These are phyloP conservation scores for Rhinopomastus cyanomelas DNA, from an alignment of 2,113 vertebrate species.

Conservation along the genomic window DNA sequence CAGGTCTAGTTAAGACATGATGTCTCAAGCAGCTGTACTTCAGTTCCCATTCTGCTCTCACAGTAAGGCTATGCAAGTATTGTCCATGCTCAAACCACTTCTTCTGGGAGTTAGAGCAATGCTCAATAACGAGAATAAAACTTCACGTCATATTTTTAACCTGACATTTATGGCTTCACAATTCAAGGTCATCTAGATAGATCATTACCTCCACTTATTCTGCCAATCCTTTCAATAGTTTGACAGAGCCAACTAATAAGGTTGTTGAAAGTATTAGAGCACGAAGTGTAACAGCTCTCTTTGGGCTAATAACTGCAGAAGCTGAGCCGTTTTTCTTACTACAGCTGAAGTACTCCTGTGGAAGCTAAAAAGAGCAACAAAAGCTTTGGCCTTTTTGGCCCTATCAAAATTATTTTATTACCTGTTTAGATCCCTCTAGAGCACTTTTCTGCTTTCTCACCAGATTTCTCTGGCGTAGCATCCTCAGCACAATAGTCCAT, in stretches of 20 bases:
- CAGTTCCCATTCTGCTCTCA: neutral
- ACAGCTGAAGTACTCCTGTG: neutral
- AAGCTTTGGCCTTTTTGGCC: neutral
- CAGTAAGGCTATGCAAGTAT: neutral
- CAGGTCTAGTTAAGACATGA: neutral
- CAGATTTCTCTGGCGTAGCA: neutral
- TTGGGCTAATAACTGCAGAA: neutral
- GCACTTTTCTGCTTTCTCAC: neutral
- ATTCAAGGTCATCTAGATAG: slow-evolving; percentile 1
- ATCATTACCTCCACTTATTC: neutral
- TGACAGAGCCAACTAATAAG: neutral
- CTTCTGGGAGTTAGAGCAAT: neutral
- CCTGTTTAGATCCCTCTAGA: neutral
- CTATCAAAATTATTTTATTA: neutral
- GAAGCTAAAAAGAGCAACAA: neutral
- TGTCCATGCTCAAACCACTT: neutral
- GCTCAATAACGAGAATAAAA: neutral
- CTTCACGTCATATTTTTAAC: neutral
- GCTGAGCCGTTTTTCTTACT: neutral
- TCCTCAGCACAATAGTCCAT: neutral
- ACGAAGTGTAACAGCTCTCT: neutral
- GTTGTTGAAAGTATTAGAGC: neutral
- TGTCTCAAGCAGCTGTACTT: neutral
- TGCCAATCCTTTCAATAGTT: neutral
- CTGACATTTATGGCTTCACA: neutral